Percentiles rank a stretch among this genome's conserved stretches.
These are phyloP conservation scores for Rostratula benghalensis DNA, from an alignment of 2,113 vertebrate species.

Conservation along the genomic window DNA sequence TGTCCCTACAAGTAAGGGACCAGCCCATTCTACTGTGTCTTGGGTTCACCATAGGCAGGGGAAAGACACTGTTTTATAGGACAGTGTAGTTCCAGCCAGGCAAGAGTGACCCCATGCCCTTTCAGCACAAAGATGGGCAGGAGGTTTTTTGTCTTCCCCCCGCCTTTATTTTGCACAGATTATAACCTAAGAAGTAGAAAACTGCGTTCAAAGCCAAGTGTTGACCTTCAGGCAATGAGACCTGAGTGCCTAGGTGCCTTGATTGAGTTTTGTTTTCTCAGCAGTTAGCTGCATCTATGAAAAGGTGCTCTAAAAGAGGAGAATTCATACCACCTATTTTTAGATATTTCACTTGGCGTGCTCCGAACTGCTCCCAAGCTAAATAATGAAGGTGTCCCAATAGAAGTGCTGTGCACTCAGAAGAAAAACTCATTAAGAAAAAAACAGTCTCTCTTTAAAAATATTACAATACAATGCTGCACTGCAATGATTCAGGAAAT, in stretches of 20 bases:
- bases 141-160: background rate
- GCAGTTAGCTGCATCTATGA: background rate
- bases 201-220: background rate
- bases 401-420: background rate
- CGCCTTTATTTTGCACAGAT: background rate
- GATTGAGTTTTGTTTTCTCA: background rate
- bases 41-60: background rate
- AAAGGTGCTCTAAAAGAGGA: background rate
- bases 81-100: background rate
- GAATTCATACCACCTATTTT: background rate
- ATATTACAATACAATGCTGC: background rate
- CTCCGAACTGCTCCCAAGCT: background rate
- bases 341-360: background rate
- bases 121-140: background rate
- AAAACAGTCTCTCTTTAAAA: background rate
- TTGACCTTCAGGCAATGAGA: background rate
- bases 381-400: background rate
- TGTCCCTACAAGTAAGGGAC: background rate
- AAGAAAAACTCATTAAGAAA: background rate
- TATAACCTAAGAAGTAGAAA: background rate
- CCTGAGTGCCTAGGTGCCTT: background rate
- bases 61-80: fast-evolving
- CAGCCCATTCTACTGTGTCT: background rate
- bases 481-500: background rate
- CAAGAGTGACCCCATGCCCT: background rate